Conservation (phyloP, 2,797 vertebrate species). For the Vespertilio murinus region DNA sequence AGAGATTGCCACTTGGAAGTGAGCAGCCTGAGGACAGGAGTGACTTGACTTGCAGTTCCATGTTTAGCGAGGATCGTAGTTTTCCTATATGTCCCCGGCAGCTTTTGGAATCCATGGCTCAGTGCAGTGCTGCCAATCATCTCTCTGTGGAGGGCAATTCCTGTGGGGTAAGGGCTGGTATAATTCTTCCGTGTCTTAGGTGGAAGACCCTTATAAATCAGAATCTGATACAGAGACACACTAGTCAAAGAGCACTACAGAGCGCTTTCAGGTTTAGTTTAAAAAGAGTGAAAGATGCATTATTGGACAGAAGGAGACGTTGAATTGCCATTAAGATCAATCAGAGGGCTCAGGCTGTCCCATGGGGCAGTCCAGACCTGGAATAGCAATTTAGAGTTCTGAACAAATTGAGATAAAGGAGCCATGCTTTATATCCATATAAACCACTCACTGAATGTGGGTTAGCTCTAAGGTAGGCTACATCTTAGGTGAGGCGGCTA, state of each 20-base stretch:
- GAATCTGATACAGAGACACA: neutral
- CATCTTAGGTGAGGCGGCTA: neutral
- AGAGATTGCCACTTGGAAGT: neutral
- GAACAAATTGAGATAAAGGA: neutral
- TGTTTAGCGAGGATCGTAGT: neutral
- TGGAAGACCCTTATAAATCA: neutral
- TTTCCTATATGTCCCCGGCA: neutral
- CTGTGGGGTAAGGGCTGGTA: neutral
- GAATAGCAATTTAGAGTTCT: neutral
- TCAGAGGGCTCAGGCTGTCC: neutral
- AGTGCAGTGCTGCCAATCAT: neutral
- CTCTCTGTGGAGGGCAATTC: neutral
- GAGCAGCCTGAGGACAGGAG: neutral
- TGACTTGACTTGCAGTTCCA: neutral
- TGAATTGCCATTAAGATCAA: neutral
- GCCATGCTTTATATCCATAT: neutral
- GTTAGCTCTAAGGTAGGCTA: neutral
- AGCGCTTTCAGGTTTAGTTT: neutral
- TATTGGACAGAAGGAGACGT: neutral
- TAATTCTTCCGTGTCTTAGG: neutral
- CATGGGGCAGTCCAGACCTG: accelerated
- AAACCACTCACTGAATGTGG: neutral
- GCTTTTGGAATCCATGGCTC: neutral
- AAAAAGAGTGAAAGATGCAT: neutral
- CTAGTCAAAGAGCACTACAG: neutral